phyloP scores from a whole-genome alignment of 2,797 vertebrate genomes.

The Acipenser ruthenus region DNA sequence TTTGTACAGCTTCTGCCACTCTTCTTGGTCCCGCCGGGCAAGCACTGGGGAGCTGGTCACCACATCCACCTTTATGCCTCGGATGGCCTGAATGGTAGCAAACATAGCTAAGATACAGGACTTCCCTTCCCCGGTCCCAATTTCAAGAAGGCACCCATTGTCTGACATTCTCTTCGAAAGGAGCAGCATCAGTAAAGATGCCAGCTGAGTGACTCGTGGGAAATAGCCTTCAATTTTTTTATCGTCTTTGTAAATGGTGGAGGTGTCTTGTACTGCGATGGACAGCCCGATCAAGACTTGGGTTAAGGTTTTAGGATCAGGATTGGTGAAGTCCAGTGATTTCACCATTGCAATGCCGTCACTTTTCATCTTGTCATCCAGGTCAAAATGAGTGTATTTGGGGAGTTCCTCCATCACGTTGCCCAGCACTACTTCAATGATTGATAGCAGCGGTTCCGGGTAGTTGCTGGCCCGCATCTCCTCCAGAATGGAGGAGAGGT shows the following conservation, averaged over 20 bases:
- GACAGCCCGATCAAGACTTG: slow-evolving; percentile 19
- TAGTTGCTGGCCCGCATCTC: slow-evolving; percentile 22
- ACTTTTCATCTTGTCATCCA: slow-evolving; percentile 8
- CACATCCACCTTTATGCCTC: slow-evolving; percentile 34
- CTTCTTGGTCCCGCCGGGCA: slow-evolving; percentile 26
- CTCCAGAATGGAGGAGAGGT: slow-evolving; percentile 20
- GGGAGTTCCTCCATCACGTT: slow-evolving; percentile 18
- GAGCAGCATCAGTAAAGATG: slow-evolving; percentile 25
- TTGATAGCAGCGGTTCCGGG: slow-evolving; percentile 20
- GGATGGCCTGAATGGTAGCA: slow-evolving; percentile 28
- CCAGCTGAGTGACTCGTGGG: slow-evolving; percentile 31
- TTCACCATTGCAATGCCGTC: slow-evolving; percentile 14
- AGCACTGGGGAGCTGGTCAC: slow-evolving; percentile 36
- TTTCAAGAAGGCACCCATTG: slow-evolving; percentile 33
- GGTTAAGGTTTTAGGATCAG: slow-evolving; percentile 17
- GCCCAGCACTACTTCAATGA: slow-evolving; percentile 23
- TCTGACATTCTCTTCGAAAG: slow-evolving; percentile 15
- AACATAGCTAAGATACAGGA: slow-evolving; percentile 34
- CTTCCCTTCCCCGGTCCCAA: slow-evolving; percentile 38
- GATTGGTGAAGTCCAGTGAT: slow-evolving; percentile 20
- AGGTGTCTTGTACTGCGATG: slow-evolving; percentile 21
- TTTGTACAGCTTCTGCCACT: slow-evolving; percentile 27
- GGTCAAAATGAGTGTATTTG: slow-evolving; percentile 1
- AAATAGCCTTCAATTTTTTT: slow-evolving; percentile 24
- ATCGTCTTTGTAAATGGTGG: not conserved